Percentiles rank a stretch among this genome's conserved stretches.
phyloP scores from a whole-genome alignment of 2,888 invertebrate genomes.

The Plebejus anna region DNA sequence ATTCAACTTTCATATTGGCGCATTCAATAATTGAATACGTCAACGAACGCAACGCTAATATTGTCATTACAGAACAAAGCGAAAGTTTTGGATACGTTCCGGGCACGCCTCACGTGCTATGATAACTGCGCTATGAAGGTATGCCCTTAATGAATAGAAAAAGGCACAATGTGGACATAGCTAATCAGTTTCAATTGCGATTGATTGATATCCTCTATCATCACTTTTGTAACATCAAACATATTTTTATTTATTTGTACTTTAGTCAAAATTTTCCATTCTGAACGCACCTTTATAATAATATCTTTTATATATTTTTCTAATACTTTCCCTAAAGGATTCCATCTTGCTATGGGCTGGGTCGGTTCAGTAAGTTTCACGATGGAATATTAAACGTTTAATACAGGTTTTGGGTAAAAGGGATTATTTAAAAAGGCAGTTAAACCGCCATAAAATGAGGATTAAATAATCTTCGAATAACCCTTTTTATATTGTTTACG shows the following conservation, averaged over 20 bases:
- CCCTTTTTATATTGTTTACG: conserved; percentile 39
- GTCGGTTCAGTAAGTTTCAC: conserved; percentile 52
- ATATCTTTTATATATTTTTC: conserved; percentile 65
- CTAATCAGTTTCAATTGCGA: too few relatives aligned
- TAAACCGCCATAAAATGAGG: conserved; percentile 41
- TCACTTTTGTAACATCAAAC: too few relatives aligned
- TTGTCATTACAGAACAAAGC: too few relatives aligned
- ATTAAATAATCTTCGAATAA: conserved; percentile 40
- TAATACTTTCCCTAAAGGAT: conserved; percentile 67
- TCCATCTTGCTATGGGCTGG: conserved; percentile 50
- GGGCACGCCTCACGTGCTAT: too few relatives aligned
- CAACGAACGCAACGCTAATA: too few relatives aligned
- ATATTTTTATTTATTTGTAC: background rate
- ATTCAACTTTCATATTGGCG: too few relatives aligned
- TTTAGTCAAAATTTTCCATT: background rate
- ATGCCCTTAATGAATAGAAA: too few relatives aligned
- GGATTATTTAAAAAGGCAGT: conserved; percentile 41
- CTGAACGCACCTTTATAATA: background rate
- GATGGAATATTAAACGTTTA: conserved; percentile 54
- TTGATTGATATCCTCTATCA: too few relatives aligned
- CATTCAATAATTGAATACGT: too few relatives aligned
- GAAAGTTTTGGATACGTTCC: too few relatives aligned
- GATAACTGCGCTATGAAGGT: too few relatives aligned
- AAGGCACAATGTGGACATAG: too few relatives aligned
- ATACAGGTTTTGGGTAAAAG: conserved; percentile 40